Percentiles rank a stretch among this genome's conserved stretches.
phyloP scores from a whole-genome alignment of 2,888 invertebrate genomes.

The Cantharis rustica region DNA sequence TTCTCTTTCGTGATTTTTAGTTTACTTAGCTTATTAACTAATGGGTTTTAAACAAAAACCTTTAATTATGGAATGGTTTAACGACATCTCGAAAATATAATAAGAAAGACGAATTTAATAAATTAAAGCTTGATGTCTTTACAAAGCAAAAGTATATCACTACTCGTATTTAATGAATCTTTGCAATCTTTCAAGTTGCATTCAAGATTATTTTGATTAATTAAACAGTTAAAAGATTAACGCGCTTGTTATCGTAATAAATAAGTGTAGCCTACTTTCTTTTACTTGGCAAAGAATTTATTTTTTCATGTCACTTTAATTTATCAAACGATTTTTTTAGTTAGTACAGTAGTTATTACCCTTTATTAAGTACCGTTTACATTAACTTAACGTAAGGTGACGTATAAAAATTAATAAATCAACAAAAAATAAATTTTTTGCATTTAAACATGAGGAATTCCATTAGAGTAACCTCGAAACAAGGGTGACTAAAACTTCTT shows the following conservation, averaged over 20 bases:
- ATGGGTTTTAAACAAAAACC: neutral
- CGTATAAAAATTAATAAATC: too few species aligned
- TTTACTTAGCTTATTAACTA: neutral
- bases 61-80: neutral
- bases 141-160: neutral
- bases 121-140: neutral
- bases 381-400: too few species aligned
- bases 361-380: too few species aligned
- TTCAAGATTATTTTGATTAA: neutral
- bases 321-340: too few species aligned
- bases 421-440: too few species aligned
- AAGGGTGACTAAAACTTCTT: too few species aligned
- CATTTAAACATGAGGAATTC: too few species aligned
- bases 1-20: neutral
- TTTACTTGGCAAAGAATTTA: too few species aligned
- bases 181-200: neutral
- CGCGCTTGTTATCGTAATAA: neutral
- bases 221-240: neutral
- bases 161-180: neutral
- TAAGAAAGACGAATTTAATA: neutral
- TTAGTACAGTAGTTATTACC: too few species aligned
- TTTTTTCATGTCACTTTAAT: too few species aligned
- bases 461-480: too few species aligned
- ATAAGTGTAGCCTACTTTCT: neutral
- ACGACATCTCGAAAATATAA: neutral